A percentile compares a stretch with the other conserved stretches of the same genome.
These are phyloP conservation scores for Cololabis saira DNA, from an alignment of 2,113 vertebrate species.

Conservation along the genomic window DNA sequence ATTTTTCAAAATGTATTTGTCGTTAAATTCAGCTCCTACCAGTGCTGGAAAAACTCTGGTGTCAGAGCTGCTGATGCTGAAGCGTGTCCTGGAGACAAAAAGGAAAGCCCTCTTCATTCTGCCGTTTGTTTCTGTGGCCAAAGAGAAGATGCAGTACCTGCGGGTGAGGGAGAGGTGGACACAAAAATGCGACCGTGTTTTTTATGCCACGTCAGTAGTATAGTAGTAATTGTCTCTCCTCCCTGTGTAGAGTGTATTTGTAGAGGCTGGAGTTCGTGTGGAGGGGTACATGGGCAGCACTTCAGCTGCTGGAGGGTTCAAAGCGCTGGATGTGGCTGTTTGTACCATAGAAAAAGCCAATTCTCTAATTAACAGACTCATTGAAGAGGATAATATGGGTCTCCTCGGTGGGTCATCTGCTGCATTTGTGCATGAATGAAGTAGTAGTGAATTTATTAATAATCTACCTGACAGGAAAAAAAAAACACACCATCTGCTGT, in stretches of 20 bases:
- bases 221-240: background rate
- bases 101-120: conserved; percentile 96
- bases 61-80: conserved; percentile 94
- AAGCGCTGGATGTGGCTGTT: conserved; percentile 90
- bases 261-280: conserved; percentile 90
- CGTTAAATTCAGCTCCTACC: conserved; percentile 87
- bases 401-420: conserved; percentile 84
- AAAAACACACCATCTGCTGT: too few species aligned
- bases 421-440: background rate
- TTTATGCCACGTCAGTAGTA: background rate
- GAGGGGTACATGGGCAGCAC: conserved; percentile 94
- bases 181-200: background rate
- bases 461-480: too few species aligned
- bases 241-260: conserved; percentile 87
- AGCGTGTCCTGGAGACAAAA: conserved; percentile 90
- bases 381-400: conserved; percentile 90
- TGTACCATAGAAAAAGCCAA: conserved; percentile 99
- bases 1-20: background rate
- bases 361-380: conserved; percentile 91
- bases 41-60: conserved; percentile 98
- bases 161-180: conserved; percentile 76
- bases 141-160: conserved; percentile 95
- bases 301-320: conserved; percentile 86
- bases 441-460: too few species aligned
- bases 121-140: conserved; percentile 96